phyloP scores from a whole-genome alignment of 2,113 vertebrate genomes.

The Ceyx margarethae region DNA sequence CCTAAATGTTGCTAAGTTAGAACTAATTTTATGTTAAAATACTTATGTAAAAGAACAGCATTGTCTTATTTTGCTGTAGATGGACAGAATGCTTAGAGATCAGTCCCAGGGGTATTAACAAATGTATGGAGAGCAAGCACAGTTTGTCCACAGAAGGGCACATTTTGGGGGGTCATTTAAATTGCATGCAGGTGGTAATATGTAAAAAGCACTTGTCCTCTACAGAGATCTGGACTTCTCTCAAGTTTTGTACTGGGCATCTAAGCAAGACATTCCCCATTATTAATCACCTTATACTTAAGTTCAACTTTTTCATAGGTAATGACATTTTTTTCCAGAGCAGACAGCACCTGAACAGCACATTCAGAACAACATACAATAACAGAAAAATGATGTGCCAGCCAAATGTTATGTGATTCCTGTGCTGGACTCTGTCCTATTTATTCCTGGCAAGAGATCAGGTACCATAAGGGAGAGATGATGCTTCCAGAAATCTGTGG shows the following conservation, averaged over 20 bases:
- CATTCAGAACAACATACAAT: neutral
- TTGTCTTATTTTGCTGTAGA: neutral
- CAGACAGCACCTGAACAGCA: neutral
- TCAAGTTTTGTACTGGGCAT: neutral
- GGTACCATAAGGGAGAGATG: slow-evolving; percentile 29
- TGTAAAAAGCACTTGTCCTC: neutral
- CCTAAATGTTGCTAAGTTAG: neutral
- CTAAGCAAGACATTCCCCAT: neutral
- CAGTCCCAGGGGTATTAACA: neutral
- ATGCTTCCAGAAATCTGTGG: slow-evolving; percentile 48
- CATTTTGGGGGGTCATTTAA: neutral
- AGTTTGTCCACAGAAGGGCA: fast-evolving
- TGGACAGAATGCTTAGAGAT: neutral
- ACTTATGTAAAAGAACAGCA: neutral
- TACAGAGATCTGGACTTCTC: neutral
- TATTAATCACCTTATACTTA: neutral
- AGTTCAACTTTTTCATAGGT: neutral
- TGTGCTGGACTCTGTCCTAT: slow-evolving; percentile 46
- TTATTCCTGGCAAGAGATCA: slow-evolving; percentile 53
- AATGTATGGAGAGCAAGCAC: neutral
- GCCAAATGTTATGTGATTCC: slow-evolving; percentile 42
- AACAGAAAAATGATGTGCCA: neutral
- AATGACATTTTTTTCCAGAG: neutral
- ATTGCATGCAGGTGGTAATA: neutral
- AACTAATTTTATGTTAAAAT: neutral